phyloP scores from a whole-genome alignment of 2,888 invertebrate genomes.

The Coecobrya sp. region DNA sequence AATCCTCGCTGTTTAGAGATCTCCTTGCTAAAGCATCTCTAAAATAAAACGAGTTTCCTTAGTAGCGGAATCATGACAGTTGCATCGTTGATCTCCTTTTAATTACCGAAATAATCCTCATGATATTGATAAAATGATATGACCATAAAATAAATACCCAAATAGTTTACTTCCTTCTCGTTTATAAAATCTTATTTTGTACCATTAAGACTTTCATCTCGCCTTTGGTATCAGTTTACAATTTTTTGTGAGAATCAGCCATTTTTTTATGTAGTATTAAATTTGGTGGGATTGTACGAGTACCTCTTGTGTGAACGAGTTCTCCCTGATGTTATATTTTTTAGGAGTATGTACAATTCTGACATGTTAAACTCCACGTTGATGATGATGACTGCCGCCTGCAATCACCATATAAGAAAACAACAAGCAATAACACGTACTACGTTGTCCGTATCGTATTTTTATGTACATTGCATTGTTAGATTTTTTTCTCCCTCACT shows the following conservation, averaged over 20 bases:
- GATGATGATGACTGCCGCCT: conserved; percentile 46
- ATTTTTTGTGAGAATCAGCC: conserved; percentile 32
- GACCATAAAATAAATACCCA: not conserved
- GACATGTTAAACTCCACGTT: conserved; percentile 28
- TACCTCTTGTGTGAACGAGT: conserved; percentile 38
- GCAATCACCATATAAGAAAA: conserved; percentile 56
- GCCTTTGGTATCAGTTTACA: too few species aligned
- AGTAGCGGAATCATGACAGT: not conserved
- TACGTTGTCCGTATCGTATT: conserved; percentile 46
- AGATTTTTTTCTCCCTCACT: conserved; percentile 27
- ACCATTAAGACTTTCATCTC: not conserved
- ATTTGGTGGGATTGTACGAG: conserved; percentile 31
- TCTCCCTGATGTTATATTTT: not conserved
- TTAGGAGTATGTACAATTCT: conserved; percentile 9
- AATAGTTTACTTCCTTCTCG: not conserved
- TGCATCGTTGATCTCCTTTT: not conserved
- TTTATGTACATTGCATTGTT: conserved; percentile 38
- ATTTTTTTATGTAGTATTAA: conserved; percentile 42
- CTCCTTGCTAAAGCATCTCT: too few species aligned
- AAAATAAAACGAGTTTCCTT: too few species aligned
- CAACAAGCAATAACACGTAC: conserved; percentile 47
- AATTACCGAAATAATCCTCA: conserved; percentile 12
- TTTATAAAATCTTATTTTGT: not conserved
- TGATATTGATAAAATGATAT: not conserved
- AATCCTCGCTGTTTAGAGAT: too few species aligned